Conservation (phyloP, 2,797 vertebrate genomes). For the Sebastes oblongus region DNA sequence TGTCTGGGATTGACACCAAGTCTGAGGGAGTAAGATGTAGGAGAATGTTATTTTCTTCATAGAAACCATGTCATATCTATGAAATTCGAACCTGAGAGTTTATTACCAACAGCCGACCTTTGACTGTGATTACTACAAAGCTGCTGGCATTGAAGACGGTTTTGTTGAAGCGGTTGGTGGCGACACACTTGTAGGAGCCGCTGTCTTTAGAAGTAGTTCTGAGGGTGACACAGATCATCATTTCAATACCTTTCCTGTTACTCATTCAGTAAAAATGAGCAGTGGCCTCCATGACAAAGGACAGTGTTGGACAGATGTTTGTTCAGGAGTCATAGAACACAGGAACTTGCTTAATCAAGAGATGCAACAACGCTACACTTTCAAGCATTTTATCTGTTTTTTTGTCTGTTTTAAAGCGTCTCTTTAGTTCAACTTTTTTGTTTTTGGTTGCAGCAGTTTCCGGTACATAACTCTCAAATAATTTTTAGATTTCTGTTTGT, state of each 20-base stretch:
- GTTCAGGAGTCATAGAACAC: not conserved
- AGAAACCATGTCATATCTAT: not conserved
- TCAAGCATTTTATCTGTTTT: not conserved
- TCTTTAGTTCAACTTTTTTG: not conserved
- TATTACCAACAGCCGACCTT: constrained; percentile 58
- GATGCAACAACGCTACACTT: not conserved
- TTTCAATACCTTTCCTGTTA: not conserved
- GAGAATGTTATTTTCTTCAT: not conserved
- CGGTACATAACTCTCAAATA: not conserved
- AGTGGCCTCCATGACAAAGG: not conserved
- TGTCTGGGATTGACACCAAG: constrained; percentile 55
- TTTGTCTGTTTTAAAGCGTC: not conserved
- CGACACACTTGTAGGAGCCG: constrained; percentile 70
- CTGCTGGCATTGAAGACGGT: constrained; percentile 41
- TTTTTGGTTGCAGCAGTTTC: not conserved
- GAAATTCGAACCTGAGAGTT: not conserved
- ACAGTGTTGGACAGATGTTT: not conserved
- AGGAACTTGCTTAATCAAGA: not conserved
- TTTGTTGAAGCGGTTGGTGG: constrained; percentile 59
- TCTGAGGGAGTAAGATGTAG: constrained; percentile 47
- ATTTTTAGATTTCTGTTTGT: not conserved
- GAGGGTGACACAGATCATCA: not conserved
- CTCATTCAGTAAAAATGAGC: not conserved
- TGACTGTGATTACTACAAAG: constrained; percentile 52
- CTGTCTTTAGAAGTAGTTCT: constrained; percentile 54